Evolutionary conservation across 92 coral and sea anemone genomes (phyloP).

Genomic region (Actinernus sp.): DNA sequence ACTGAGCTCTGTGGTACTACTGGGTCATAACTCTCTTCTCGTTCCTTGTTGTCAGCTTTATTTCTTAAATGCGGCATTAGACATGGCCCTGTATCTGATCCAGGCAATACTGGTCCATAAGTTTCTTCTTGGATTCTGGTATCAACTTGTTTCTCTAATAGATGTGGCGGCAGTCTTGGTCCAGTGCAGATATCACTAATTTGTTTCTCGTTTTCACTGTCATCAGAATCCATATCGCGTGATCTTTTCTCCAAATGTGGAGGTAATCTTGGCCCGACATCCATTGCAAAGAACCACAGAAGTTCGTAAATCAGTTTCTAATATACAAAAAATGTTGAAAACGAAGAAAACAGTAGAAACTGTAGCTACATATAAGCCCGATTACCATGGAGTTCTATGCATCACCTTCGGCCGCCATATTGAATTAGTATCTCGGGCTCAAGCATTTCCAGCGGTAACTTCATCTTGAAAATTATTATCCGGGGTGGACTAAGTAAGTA

Average conservation of each 20-base stretch:
- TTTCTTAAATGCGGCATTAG: too few species aligned
- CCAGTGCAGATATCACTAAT: conserved; percentile 10
- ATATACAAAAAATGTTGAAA: too few species aligned
- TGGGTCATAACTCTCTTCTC: conserved; percentile 11
- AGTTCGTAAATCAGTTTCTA: too few species aligned
- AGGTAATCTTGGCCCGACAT: conserved; percentile 88
- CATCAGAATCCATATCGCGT: conserved; percentile 1
- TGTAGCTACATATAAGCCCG: too few species aligned
- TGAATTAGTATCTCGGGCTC: conserved; percentile 3
- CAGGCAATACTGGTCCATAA: neutral
- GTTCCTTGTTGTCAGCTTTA: neutral
- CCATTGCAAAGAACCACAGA: conserved; percentile 54
- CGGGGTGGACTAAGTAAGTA: neutral
- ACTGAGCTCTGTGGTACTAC: conserved; percentile 2
- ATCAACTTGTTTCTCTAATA: neutral
- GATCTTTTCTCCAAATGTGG: conserved; percentile 68
- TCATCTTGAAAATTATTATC: neutral
- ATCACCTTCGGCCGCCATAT: conserved; percentile 16
- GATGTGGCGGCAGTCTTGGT: conserved; percentile 14
- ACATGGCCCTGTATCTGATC: neutral
- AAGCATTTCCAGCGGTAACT: neutral
- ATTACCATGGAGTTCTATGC: neutral
- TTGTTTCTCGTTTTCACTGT: neutral
- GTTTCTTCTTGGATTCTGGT: neutral
- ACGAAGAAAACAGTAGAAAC: too few species aligned